These are phyloP conservation scores for Pentalonia nigronervosa DNA, from an alignment of 1,140 invertebrate species.

Conservation along the genomic window DNA sequence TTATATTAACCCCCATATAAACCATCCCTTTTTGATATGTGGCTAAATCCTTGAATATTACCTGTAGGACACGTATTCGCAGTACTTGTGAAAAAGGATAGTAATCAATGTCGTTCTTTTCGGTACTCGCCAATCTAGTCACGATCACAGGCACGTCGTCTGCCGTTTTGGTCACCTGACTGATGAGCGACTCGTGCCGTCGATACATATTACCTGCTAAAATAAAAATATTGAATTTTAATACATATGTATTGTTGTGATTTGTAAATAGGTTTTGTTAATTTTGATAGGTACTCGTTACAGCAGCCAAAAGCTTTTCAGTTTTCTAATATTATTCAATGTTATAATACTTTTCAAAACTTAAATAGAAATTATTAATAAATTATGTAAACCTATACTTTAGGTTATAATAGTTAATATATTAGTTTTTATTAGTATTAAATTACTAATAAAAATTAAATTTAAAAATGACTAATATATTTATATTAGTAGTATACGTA, in stretches of 20 bases:
- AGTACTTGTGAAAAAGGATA: conserved; percentile 58
- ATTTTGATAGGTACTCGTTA: neutral
- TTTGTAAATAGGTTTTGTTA: neutral
- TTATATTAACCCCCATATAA: neutral
- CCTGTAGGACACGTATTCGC: conserved; percentile 57
- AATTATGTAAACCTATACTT: neutral
- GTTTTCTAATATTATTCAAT: neutral
- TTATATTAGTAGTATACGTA: too few species aligned
- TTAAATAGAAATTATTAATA: neutral
- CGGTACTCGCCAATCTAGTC: conserved; percentile 38
- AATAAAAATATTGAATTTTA: neutral
- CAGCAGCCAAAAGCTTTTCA: neutral
- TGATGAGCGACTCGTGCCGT: conserved; percentile 46
- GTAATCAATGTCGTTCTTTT: conserved; percentile 50
- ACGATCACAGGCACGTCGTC: conserved; percentile 45
- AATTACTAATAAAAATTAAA: too few species aligned
- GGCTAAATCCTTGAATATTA: conserved; percentile 18
- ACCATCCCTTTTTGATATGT: neutral
- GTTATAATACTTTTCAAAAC: neutral
- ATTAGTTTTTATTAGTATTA: too few species aligned
- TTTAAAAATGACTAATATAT: too few species aligned
- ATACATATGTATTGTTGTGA: neutral
- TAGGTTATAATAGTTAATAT: neutral
- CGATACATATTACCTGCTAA: conserved; percentile 35
- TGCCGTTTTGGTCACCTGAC: conserved; percentile 40